Evolutionary conservation across 1,140 invertebrate species (phyloP).

Genomic region (Hydropsyche tenuis): DNA sequence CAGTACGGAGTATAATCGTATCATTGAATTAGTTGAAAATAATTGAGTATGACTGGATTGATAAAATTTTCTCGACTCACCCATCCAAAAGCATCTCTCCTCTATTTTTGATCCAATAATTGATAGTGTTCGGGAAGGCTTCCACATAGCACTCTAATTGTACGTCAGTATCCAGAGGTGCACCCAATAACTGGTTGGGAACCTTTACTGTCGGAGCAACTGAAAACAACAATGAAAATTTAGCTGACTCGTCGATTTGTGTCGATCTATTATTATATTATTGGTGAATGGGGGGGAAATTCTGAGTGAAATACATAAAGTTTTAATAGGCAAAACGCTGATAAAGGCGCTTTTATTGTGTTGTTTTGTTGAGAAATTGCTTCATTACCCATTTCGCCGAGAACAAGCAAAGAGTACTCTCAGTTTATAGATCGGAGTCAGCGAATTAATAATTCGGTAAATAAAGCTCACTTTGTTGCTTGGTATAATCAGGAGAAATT

Average conservation of each 20-base stretch:
- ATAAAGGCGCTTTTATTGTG: conserved; percentile 14
- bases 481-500: too few relatives aligned
- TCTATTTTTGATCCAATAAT: conserved; percentile 82
- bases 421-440: background rate
- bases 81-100: conserved; percentile 80
- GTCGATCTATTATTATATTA: too few relatives aligned
- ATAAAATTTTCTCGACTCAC: conserved; percentile 61
- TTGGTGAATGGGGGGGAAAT: too few relatives aligned
- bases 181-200: conserved; percentile 81
- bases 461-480: background rate
- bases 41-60: background rate
- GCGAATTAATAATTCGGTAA: conserved; percentile 18
- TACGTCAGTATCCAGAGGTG: conserved; percentile 80
- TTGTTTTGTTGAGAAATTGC: conserved; percentile 18
- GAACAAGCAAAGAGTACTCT: background rate
- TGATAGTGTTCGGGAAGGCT: conserved; percentile 82
- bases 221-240: conserved; percentile 56
- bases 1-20: too few relatives aligned
- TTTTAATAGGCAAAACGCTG: conserved; percentile 7
- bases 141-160: conserved; percentile 83
- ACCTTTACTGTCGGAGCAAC: conserved; percentile 83
- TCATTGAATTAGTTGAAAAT: background rate
- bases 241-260: too few relatives aligned
- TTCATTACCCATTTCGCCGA: conserved; percentile 12
- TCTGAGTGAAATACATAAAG: too few relatives aligned